Conservation (phyloP, 2,797 vertebrate species). For the Smutsia temminckii region DNA sequence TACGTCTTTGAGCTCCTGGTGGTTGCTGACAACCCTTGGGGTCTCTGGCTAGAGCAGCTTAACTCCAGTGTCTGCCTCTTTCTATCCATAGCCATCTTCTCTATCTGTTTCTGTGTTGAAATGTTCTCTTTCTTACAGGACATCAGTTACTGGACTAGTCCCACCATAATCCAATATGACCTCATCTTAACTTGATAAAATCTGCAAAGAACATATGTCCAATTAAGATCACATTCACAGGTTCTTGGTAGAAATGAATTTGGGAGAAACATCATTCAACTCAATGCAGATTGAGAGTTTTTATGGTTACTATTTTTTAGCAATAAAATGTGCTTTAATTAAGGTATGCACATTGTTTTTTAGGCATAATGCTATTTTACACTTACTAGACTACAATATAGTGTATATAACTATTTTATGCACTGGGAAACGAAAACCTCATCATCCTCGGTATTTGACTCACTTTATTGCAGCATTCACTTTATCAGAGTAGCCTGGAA, state of each 20-base stretch:
- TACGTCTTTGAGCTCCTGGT: neutral
- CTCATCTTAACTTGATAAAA: neutral
- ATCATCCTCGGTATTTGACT: too few species aligned
- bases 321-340: too few species aligned
- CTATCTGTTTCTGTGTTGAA: neutral
- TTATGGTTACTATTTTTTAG: neutral
- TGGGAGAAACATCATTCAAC: neutral
- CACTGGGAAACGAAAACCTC: too few species aligned
- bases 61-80: neutral
- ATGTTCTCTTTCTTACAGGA: neutral
- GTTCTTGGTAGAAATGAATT: neutral
- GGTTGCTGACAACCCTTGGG: neutral
- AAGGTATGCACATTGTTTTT: too few species aligned
- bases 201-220: neutral
- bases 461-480: too few species aligned
- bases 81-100: neutral
- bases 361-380: too few species aligned
- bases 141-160: neutral
- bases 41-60: neutral
- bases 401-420: too few species aligned
- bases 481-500: too few species aligned
- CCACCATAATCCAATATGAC: neutral
- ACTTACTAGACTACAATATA: too few species aligned
- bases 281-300: neutral
- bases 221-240: neutral